A percentile compares a stretch with the other conserved stretches of the same genome.
Conservation (phyloP, 2,797 vertebrate species). For the Crax fasciolata region DNA sequence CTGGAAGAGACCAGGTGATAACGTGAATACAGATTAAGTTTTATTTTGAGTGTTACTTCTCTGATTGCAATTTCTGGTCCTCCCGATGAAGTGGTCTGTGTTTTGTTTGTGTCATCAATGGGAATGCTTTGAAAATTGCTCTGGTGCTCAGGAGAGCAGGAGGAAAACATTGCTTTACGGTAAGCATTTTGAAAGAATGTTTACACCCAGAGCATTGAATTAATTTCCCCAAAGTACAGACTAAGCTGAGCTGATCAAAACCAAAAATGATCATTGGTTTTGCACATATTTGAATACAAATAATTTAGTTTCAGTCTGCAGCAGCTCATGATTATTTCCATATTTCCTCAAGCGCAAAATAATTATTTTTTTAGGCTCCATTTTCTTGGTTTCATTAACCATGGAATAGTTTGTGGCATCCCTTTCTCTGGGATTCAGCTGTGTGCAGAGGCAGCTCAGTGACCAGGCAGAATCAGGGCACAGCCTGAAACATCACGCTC, state of each 20-base stretch:
- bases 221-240: slow-evolving; percentile 67
- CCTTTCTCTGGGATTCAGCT: background rate
- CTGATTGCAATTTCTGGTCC: slow-evolving; percentile 43
- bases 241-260: slow-evolving; percentile 61
- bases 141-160: slow-evolving; percentile 30
- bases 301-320: slow-evolving; percentile 49
- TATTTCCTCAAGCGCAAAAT: slow-evolving; percentile 31
- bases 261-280: slow-evolving; percentile 47
- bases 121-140: slow-evolving; percentile 69
- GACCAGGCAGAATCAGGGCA: background rate
- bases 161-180: background rate
- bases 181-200: slow-evolving; percentile 39
- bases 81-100: slow-evolving; percentile 33
- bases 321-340: slow-evolving; percentile 18
- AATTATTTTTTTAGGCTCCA: slow-evolving; percentile 15
- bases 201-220: slow-evolving; percentile 46
- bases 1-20: background rate
- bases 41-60: background rate
- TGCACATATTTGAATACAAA: slow-evolving; percentile 59
- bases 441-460: background rate
- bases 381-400: background rate
- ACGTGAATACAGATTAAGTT: background rate
- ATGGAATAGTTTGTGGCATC: background rate
- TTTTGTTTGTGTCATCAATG: slow-evolving; percentile 35
- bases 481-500: background rate